Base-by-base conservation (phyloP, 2,113 vertebrate species). In the Galeopterus variegatus region DNA sequence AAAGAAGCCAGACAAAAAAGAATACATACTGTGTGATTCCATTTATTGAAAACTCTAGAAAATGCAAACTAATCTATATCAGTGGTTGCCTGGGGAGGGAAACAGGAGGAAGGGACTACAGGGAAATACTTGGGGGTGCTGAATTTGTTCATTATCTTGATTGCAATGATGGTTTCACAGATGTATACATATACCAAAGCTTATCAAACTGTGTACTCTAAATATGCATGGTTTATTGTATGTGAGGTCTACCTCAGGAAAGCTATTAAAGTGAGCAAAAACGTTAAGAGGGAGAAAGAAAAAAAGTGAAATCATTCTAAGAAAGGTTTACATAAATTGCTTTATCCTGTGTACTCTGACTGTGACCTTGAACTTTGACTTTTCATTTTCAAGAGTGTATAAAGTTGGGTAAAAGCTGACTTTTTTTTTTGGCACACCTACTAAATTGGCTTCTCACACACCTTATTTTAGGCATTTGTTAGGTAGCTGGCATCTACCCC, bases 41-140 rank as follows among this genome's bases (percentile, higher is more conserved):
- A 52, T 86, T 80, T 94, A 15, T 87, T 81, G 73, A 69, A 87
- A 82, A 86, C 60, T 54, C n/a, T 64, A 70, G 12, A 90, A 83
- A 83, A 50, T 56, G 21, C 60, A 70, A 48, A 77, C 45, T 72
- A 21, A 62, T 90, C 65, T 52, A 24, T 41, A 36, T 69, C 13
- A 3, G 3, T 62, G 62, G n/a, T 48, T 45, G 11, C 48, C 54
- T 84, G 76, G 45, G 64, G 23, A 54, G 26, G 2, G 3, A 7
- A 50, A 26, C 15, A 15, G 24, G 58, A 90, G 62, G 62, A 48
- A 58, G 62, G 13, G 70, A 48, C 64, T 21, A 36, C 33, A 70
- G 24, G 58, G 54, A 56, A 33, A 6, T 33, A 52, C 50, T 45
- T 11, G 26, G 12, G 15, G 31, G 26, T 54, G 69, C 45, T 88